Evolutionary conservation across 2,113 vertebrate species (phyloP).

Genomic region (Mustela nigripes): DNA sequence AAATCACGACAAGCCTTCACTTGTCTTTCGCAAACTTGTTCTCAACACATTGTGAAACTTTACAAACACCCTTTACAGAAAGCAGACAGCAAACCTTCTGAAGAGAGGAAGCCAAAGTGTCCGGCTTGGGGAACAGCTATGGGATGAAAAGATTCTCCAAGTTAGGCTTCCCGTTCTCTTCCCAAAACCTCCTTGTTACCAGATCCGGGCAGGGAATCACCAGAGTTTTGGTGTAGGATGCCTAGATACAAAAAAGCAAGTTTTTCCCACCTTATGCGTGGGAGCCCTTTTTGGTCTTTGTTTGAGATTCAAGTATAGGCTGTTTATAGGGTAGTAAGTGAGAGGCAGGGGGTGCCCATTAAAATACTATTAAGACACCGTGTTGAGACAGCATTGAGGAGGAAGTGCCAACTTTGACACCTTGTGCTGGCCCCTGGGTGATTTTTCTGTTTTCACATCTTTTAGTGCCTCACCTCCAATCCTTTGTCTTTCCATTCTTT

Average conservation of each 20-base stretch:
- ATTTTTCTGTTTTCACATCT: background rate
- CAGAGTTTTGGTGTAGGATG: background rate
- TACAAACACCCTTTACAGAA: background rate
- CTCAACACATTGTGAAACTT: conserved; percentile 63
- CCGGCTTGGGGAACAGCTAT: background rate
- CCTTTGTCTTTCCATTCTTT: background rate
- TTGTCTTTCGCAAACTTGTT: conserved; percentile 60
- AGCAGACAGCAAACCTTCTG: background rate
- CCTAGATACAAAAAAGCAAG: background rate
- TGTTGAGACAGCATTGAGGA: background rate
- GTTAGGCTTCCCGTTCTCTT: background rate
- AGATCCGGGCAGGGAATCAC: background rate
- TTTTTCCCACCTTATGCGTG: background rate
- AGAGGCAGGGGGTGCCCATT: background rate
- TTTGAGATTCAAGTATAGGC: background rate
- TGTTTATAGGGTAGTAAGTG: background rate
- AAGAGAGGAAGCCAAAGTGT: background rate
- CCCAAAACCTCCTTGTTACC: too few species aligned
- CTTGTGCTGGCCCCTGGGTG: background rate
- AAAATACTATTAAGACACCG: background rate
- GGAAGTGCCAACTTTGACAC: background rate
- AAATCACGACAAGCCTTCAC: conserved; percentile 61
- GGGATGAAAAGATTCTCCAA: background rate
- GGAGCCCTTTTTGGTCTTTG: background rate
- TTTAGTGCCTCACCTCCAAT: background rate